Evolutionary conservation across 2,113 vertebrate species (phyloP).

Genomic region (Orientallactaga bullata): DNA sequence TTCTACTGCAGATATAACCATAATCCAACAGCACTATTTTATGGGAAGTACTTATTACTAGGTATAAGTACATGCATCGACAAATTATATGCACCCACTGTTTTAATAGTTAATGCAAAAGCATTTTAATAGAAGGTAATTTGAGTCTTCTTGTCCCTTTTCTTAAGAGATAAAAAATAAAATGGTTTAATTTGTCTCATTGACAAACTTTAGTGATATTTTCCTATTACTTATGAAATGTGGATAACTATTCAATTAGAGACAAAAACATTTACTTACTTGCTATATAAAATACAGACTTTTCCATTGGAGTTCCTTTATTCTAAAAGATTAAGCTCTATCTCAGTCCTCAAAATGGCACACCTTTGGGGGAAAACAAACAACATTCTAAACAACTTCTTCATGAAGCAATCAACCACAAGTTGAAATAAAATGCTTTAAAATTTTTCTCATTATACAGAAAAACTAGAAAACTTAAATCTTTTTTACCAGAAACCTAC

Average conservation of each 20-base stretch:
- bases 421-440: neutral
- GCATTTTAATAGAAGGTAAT: neutral
- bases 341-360: constrained; percentile 76
- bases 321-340: constrained; percentile 62
- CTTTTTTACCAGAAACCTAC: constrained; percentile 51
- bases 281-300: constrained; percentile 69
- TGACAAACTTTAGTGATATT: constrained; percentile 31
- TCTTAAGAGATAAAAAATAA: neutral
- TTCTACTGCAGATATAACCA: constrained; percentile 38
- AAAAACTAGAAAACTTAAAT: constrained; percentile 52
- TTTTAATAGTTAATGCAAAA: constrained; percentile 46
- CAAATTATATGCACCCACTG: constrained; percentile 8
- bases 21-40: constrained; percentile 12
- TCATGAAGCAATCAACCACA: constrained; percentile 11
- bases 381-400: constrained; percentile 68
- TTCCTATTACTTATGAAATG: constrained; percentile 28
- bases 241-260: constrained; percentile 36
- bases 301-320: constrained; percentile 73
- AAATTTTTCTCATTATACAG: constrained; percentile 35
- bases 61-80: neutral
- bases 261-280: constrained; percentile 83
- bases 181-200: neutral
- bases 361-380: constrained; percentile 52
- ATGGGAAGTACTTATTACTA: constrained; percentile 1
- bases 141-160: neutral